Evolutionary conservation across 1,140 invertebrate species (phyloP), one percentile per base, ranked within the genome.

Genomic region (Mizuhopecten yessoensis): DNA sequence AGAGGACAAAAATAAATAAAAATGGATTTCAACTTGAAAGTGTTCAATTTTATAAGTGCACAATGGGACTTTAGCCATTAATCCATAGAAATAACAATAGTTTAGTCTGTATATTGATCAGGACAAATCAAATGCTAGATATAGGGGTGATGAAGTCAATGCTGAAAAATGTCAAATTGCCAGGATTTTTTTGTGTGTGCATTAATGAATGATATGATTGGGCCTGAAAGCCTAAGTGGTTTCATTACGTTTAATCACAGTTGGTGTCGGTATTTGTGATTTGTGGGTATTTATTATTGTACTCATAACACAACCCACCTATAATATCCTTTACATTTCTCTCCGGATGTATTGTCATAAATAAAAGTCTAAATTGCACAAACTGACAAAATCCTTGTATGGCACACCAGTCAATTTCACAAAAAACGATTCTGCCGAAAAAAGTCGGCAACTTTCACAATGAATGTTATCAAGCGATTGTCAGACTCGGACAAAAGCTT

Each of bases 281-380:
- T 75, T 75, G 57, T 17, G n/a, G n/a, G 23, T 17, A 13, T 75
- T 75, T 75, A n/a, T 75, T 29, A 75, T 75, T 75, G 57, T 75
- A 75, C 57, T 75, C 9, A 29, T 75, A 75, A 75, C 5, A 75
- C 57, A 75, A 75, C 57, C n/a, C 57, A 75, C 23, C 15, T n/a
- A 5, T 75, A 75, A 75, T 75, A 75, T 75, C 57, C 57, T n/a
- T 75, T 75, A 29, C 57, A 75, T 75, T 75, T 75, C 57, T 75
- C 57, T 75, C 57, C 57, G 57, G 57, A 75, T 75, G 57, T 75
- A 75, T 75, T 75, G 57, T 75, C 57, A 75, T 75, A 75, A 75
- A 75, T 75, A 75, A 75, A 75, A 75, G 5, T 75, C 57, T 75
- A 75, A 75, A 75, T 75, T 75, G 57, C 57, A 75, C 57, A 75